Evolutionary conservation across 2,888 invertebrate species (phyloP).

Genomic region (Limnephilus marmoratus): DNA sequence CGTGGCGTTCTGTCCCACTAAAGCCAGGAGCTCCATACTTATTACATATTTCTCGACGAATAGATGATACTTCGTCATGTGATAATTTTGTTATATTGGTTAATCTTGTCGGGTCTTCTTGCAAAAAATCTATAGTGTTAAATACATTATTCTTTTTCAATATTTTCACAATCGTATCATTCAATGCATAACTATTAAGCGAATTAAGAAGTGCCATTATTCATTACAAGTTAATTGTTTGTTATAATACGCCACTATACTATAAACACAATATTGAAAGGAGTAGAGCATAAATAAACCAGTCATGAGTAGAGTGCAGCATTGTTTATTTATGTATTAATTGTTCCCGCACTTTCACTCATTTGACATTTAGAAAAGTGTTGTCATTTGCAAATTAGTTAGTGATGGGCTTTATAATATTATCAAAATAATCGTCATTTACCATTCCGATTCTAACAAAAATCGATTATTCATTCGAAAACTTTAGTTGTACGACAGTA

Average conservation of each 20-base stretch:
- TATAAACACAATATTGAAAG: too few relatives aligned
- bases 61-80: conserved; percentile 73
- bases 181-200: conserved; percentile 68
- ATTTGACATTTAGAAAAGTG: neutral
- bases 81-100: conserved; percentile 73
- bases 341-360: neutral
- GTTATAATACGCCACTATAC: neutral
- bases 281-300: too few relatives aligned
- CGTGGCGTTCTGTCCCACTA: conserved; percentile 70
- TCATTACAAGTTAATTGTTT: neutral
- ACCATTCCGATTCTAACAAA: neutral
- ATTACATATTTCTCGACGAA: conserved; percentile 74
- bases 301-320: neutral
- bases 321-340: neutral
- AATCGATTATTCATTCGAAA: neutral
- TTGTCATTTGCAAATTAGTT: neutral
- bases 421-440: neutral
- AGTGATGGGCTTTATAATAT: neutral
- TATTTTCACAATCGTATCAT: conserved; percentile 72
- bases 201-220: conserved; percentile 27
- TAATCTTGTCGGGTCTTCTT: conserved; percentile 77
- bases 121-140: conserved; percentile 78
- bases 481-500: too few relatives aligned
- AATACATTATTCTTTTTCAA: conserved; percentile 77
- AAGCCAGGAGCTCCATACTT: conserved; percentile 75